These are phyloP conservation scores for Halcyon chelicuti DNA, from an alignment of 2,797 vertebrate species.

Conservation along the genomic window DNA sequence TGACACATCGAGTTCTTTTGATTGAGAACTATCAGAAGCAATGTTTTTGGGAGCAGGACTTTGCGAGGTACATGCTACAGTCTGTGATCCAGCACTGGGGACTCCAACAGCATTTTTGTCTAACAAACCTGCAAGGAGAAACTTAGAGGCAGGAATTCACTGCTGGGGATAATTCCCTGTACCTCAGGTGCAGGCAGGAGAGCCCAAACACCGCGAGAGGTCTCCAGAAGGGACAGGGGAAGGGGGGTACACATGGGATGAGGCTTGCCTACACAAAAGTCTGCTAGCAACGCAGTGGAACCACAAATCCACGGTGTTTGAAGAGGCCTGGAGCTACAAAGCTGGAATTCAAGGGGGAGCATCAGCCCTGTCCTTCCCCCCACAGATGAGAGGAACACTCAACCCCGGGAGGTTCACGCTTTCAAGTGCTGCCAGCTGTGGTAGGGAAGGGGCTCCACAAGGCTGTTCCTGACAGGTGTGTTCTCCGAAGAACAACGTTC, in stretches of 20 bases:
- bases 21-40: background rate
- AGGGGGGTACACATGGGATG: background rate
- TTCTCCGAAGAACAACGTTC: background rate
- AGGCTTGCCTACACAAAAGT: background rate
- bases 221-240: background rate
- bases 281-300: background rate
- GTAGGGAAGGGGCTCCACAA: conserved; percentile 17
- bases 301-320: background rate
- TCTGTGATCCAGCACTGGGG: background rate
- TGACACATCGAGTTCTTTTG: background rate
- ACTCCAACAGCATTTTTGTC: background rate
- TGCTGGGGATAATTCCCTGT: background rate
- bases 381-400: conserved; percentile 55
- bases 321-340: conserved; percentile 25
- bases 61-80: background rate
- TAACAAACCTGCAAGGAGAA: background rate
- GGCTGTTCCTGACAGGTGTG: conserved; percentile 54
- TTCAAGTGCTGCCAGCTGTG: conserved; percentile 70
- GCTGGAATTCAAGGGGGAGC: conserved; percentile 43
- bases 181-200: background rate
- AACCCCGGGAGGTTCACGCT: background rate
- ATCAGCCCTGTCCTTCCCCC: background rate
- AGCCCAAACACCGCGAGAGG: background rate
- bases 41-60: background rate
- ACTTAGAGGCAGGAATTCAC: background rate